A percentile compares a stretch with the other conserved stretches of the same genome.
Evolutionary conservation across 2,797 vertebrate genomes (phyloP).

Genomic region (Phrynocephalus forsythii): DNA sequence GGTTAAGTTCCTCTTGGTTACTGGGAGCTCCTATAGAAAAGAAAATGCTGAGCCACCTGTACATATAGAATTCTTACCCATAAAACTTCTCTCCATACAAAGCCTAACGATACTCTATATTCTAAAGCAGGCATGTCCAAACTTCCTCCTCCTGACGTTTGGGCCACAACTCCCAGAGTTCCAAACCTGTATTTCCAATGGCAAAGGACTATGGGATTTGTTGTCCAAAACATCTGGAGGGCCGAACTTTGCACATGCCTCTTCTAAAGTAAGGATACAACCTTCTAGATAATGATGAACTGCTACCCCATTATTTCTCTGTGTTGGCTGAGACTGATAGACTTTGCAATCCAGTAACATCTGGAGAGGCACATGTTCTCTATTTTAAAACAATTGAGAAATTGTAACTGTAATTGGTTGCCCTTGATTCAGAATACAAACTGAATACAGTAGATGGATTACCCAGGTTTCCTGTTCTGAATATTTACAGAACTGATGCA

Average conservation of each 20-base stretch:
- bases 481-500: not conserved
- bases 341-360: not conserved
- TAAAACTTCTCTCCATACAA: too few relatives aligned
- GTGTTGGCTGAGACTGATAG: not conserved
- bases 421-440: not conserved
- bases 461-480: not conserved
- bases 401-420: not conserved
- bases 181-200: too few relatives aligned
- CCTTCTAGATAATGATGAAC: too few relatives aligned
- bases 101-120: too few relatives aligned
- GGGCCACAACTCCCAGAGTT: too few relatives aligned
- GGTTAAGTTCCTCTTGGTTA: too few relatives aligned
- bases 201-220: too few relatives aligned
- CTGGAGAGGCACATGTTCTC: not conserved
- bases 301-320: not conserved
- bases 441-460: not conserved
- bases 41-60: not conserved
- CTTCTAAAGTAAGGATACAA: not conserved
- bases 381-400: not conserved
- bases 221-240: too few relatives aligned
- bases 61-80: not conserved
- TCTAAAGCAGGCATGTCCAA: too few relatives aligned
- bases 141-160: too few relatives aligned
- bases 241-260: too few relatives aligned
- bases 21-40: not conserved